Evolutionary conservation across 2,888 invertebrate species (phyloP).

Genomic region (Drosophila niveifrons): DNA sequence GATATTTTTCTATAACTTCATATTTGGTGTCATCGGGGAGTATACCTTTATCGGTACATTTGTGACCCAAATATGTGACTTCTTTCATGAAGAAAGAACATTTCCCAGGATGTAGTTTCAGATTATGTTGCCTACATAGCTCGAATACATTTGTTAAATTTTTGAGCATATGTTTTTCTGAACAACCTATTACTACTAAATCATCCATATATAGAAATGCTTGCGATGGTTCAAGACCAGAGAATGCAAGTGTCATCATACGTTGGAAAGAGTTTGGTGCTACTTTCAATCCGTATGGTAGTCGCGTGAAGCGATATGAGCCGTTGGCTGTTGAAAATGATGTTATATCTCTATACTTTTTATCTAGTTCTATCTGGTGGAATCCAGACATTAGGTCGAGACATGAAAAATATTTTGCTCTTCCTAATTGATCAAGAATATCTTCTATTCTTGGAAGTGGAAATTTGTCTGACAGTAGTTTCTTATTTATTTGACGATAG

Average conservation of each 20-base stretch:
- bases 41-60: conserved; percentile 2
- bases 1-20: conserved; percentile 6
- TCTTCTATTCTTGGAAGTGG: conserved; percentile 13
- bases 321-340: conserved; percentile 3
- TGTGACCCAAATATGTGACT: conserved; percentile 4
- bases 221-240: background rate
- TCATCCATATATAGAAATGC: conserved; percentile 14
- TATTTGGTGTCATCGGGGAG: conserved; percentile 10
- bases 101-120: conserved; percentile 2
- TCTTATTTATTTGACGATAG: background rate
- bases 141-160: conserved; percentile 20
- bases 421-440: conserved; percentile 16
- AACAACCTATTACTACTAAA: conserved; percentile 22
- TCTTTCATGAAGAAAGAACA: conserved; percentile 4
- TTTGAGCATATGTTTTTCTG: conserved; percentile 24
- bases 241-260: conserved; percentile 19
- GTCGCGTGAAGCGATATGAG: background rate
- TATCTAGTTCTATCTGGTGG: background rate
- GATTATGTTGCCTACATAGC: conserved; percentile 17
- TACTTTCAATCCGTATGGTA: background rate
- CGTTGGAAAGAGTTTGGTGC: conserved; percentile 5
- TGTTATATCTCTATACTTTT: conserved; percentile 4
- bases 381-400: no score
- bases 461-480: no score
- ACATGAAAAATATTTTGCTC: conserved; percentile 4